Evolutionary conservation across 2,888 invertebrate genomes (phyloP), one percentile per base, ranked within the genome.

Genomic region (Drosophila aldrichi): DNA sequence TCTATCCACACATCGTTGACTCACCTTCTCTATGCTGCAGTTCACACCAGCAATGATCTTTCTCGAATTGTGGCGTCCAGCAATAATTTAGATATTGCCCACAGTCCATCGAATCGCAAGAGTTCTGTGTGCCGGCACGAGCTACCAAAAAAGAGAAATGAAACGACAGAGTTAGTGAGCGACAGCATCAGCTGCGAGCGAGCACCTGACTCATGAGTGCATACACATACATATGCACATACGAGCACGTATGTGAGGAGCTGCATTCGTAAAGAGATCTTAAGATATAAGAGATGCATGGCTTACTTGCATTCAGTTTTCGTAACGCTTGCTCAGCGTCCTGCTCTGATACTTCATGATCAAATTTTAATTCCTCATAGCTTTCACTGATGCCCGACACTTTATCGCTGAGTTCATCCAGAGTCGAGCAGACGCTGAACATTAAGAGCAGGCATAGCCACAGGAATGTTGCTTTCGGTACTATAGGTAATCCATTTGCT

Each of bases 11-110:
- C 22, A 18, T 32, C 9, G 22, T 36, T 6, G 34, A 88, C 91
- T 92, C 81, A 93, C 93, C 93, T 70, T 91, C 91, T 20, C 83
- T 78, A 68, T 93, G 93, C 32, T 92, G 91, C 76, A 92, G 83
- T 72, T 93, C 93, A 74, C 93, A 93, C 90, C 91, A 92, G 72
- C 93, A 93, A 76, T 93, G 93, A 86, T 93, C 93, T 59, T 93
- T 92, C 20, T 93, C 83, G 66, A 93, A 92, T 73, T 92, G 90
- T 22, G 87, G 72, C 49, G 92, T 90, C 18, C 90, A 73, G 69
- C 93, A 93, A 75, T 93, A 93, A 71, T 90, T 91, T 75, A 88
- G 78, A 25, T 90, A 86, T 40, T 84, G 48, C 16, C 87, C 84
- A 70, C 93, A 93, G 18, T 82, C 59, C 12, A 91, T 81, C 5